Percentiles rank a stretch among this genome's conserved stretches.
These are phyloP conservation scores for Clostera curtula DNA, from an alignment of 2,888 invertebrate genomes.

Conservation along the genomic window DNA sequence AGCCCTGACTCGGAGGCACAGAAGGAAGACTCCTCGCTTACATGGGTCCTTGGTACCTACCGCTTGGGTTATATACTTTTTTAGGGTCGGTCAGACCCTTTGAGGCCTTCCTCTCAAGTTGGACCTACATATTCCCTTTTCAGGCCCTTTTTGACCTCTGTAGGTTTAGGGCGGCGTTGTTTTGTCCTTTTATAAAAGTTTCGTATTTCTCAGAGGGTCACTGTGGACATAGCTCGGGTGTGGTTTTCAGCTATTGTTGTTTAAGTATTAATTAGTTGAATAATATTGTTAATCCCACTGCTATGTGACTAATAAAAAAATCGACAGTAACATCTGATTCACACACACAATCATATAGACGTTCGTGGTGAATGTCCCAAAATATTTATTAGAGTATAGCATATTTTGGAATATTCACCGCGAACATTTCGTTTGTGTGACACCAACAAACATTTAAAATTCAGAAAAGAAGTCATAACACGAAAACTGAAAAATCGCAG, in stretches of 20 bases:
- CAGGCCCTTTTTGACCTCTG: slow-evolving; percentile 58
- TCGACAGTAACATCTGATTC: too few relatives aligned
- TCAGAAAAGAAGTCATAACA: too few relatives aligned
- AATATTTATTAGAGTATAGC: too few relatives aligned
- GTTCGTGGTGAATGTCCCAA: too few relatives aligned
- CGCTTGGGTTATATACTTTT: slow-evolving; percentile 67
- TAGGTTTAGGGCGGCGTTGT: slow-evolving; percentile 50
- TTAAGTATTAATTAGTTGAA: too few relatives aligned
- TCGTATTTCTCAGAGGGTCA: slow-evolving; percentile 28
- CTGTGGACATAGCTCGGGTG: slow-evolving; percentile 8
- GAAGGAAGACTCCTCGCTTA: slow-evolving; percentile 65
- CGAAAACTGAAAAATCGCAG: too few relatives aligned
- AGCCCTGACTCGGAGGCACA: slow-evolving; percentile 68
- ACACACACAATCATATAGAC: too few relatives aligned
- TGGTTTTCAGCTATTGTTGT: slow-evolving; percentile 14
- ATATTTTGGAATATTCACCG: too few relatives aligned
- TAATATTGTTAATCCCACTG: too few relatives aligned
- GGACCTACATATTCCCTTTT: slow-evolving; percentile 64
- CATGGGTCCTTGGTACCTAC: slow-evolving; percentile 63
- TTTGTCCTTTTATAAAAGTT: slow-evolving; percentile 47
- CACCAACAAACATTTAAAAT: too few relatives aligned
- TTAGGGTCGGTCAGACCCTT: slow-evolving; percentile 68
- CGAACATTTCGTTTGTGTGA: too few relatives aligned
- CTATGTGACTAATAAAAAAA: too few relatives aligned
- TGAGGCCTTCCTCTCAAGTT: slow-evolving; percentile 53